These are phyloP conservation scores for Apolygus lucorum DNA, from an alignment of 1,140 invertebrate species.

Conservation along the genomic window DNA sequence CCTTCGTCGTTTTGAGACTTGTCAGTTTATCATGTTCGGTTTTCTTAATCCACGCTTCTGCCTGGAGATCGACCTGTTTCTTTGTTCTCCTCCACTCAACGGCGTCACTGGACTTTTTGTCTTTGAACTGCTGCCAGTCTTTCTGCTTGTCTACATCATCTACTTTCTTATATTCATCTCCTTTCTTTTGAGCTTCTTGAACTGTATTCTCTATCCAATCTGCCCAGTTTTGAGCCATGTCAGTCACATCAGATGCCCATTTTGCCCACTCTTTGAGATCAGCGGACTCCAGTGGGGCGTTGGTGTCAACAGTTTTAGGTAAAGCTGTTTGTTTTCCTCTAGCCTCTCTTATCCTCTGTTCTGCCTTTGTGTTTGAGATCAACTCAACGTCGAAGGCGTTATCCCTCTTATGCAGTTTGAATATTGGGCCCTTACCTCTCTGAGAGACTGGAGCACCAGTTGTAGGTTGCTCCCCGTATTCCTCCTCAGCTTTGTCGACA, in stretches of 20 bases:
- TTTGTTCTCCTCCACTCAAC: constrained; percentile 18
- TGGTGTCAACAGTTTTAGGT: neutral
- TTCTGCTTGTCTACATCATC: neutral
- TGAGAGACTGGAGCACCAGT: neutral
- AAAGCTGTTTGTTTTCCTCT: neutral
- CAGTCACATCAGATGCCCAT: constrained; percentile 12
- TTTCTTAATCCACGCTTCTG: constrained; percentile 7
- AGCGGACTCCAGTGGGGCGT: neutral
- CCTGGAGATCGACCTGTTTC: constrained; percentile 7
- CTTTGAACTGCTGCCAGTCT: constrained; percentile 14
- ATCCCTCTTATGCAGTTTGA: neutral
- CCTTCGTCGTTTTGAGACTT: too few relatives aligned
- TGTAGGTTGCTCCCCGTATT: neutral
- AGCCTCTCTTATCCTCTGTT: neutral
- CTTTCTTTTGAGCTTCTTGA: constrained; percentile 19
- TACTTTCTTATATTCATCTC: neutral
- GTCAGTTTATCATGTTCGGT: too few relatives aligned
- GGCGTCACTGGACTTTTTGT: neutral
- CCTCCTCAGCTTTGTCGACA: neutral
- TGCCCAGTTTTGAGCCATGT: constrained; percentile 20
- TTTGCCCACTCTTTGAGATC: constrained; percentile 21
- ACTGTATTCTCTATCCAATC: constrained; percentile 20
- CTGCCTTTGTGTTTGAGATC: neutral
- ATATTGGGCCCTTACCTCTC: neutral
- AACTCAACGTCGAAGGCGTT: neutral